A percentile compares a stretch with the other conserved stretches of the same genome.
Conservation (phyloP, 2,113 vertebrate species). For the Indicator maculatus region DNA sequence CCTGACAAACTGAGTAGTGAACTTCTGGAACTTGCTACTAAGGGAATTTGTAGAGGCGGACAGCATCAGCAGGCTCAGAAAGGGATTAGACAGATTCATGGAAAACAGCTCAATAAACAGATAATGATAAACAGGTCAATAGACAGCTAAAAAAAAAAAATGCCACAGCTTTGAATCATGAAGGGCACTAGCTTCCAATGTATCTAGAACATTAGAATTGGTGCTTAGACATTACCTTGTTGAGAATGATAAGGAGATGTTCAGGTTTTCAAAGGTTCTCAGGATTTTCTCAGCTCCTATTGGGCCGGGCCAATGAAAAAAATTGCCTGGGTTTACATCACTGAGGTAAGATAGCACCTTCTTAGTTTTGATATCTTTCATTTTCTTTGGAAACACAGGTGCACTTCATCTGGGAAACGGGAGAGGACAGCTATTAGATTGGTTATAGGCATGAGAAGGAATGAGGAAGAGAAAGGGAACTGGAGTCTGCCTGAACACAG, state of each 20-base stretch:
- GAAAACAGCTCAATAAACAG: conserved; percentile 63
- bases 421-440: neutral
- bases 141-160: conserved; percentile 32
- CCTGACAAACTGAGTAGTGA: neutral
- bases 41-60: conserved; percentile 29
- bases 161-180: neutral
- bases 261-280: neutral
- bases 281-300: neutral
- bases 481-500: neutral
- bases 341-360: neutral
- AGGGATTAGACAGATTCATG: conserved; percentile 44
- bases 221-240: neutral
- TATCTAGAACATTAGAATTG: conserved; percentile 24
- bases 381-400: neutral
- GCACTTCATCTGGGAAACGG: neutral
- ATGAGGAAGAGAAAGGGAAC: neutral
- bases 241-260: neutral
- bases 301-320: neutral
- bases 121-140: conserved; percentile 61
- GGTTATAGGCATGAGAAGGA: neutral
- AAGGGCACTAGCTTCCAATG: neutral
- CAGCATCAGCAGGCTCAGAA: conserved; percentile 34
- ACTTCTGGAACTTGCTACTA: conserved; percentile 41
- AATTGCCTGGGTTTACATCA: neutral
- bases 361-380: neutral